Evolutionary conservation across 2,797 vertebrate species (phyloP).

Genomic region (Clarias pachynema): DNA sequence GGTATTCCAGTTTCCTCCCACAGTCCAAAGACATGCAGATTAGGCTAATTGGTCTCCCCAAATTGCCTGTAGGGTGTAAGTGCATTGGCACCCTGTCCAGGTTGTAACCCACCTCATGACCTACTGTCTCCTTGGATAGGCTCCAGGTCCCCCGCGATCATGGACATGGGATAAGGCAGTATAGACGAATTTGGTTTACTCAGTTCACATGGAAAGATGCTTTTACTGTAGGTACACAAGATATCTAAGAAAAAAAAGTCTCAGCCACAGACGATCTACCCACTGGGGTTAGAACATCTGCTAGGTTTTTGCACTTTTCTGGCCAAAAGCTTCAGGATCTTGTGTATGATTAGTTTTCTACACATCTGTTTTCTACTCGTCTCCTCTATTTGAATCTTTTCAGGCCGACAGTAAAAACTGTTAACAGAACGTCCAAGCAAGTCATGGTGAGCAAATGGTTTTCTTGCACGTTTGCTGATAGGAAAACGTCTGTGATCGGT

Average conservation of each 20-base stretch:
- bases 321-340: constrained; percentile 6
- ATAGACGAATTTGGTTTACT: neutral
- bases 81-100: too few species aligned
- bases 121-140: too few species aligned
- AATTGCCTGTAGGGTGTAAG: too few species aligned
- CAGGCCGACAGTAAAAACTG: neutral
- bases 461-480: neutral
- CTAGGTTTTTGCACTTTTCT: neutral
- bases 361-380: neutral
- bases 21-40: too few species aligned
- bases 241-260: neutral
- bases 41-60: too few species aligned
- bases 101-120: too few species aligned
- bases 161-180: too few species aligned
- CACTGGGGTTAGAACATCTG: neutral
- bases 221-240: neutral
- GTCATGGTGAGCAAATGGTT: neutral
- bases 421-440: neutral
- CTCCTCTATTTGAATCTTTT: too few species aligned
- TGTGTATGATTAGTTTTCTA: neutral
- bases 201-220: too few species aligned
- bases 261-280: neutral
- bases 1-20: too few species aligned
- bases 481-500: neutral
- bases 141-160: too few species aligned